Base-by-base conservation (phyloP, 2,113 vertebrate genomes). In the Anoura caudifer region DNA sequence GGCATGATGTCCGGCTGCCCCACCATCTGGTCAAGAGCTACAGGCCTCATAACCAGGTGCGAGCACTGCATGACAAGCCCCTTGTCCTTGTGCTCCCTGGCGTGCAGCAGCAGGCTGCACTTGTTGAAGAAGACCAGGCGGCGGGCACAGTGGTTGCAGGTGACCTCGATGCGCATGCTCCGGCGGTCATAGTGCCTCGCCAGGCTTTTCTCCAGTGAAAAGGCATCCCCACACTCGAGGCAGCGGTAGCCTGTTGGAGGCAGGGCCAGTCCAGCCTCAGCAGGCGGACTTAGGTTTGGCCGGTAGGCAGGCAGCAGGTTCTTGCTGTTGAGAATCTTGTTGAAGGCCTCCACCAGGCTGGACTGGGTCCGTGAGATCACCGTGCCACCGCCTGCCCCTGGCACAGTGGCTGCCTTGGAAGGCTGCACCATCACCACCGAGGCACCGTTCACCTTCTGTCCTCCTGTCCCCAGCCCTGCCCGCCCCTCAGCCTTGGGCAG, bases 51-150 rank as follows among this genome's bases (percentile, higher is more conserved):
- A 80, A 99, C 99, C 90, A 99, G 97, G 75, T 99, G 99, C 0
- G 99, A 99, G 95, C 99, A 99, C 98, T 99, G 99, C 99, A 99
- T 99, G 84, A 99, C 99, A 90, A 99, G 98, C 1, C 99, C 99
- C 69, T 98, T 99, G 98, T 99, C 99, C 98, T 99, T 99, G 98
- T 99, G 99, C 97, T 99, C 99, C 0, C 99, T 98, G 8, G 99
- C 99, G 0, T 99, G 99, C 47, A 99, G 97, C 0, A 99, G 99
- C 81, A 99, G 97, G 93, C 99, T 99, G 98, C 99, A 99, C 97
- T 99, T 99, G 99, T 99, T 99, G 98, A 99, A 99, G 98, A 99
- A 99, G 85, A 99, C 99, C 70, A 99, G 96, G n/a, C 99, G 99
- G 67, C 99, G 99, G 97, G 99, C 98, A 73, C 99, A 99, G 98